These are phyloP conservation scores for Colistium nudipinnis DNA, from an alignment of 2,113 vertebrate genomes.

Conservation along the genomic window DNA sequence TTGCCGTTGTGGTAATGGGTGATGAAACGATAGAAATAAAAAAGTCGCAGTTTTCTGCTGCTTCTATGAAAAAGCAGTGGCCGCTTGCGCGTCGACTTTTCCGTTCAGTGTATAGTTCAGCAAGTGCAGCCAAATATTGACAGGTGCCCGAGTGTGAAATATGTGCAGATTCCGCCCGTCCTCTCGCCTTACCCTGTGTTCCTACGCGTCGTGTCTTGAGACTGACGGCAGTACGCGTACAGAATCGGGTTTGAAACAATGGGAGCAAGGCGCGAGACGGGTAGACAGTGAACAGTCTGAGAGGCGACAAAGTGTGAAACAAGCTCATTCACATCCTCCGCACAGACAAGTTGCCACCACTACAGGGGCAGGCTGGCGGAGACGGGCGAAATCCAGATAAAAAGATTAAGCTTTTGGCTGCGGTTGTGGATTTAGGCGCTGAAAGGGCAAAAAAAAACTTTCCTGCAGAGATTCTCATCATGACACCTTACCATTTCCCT, in stretches of 20 bases:
- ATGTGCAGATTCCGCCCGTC: conserved; percentile 17
- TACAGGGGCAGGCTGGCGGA: conserved; percentile 19
- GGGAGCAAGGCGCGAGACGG: conserved; percentile 12
- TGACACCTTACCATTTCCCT: conserved; percentile 1
- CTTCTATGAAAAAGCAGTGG: conserved; percentile 9
- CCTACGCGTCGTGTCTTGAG: conserved; percentile 13
- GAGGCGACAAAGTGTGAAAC: conserved; percentile 40
- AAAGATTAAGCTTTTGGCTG: conserved; percentile 35
- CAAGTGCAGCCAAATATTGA: conserved; percentile 43
- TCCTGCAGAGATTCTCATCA: conserved; percentile 12
- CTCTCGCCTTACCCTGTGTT: conserved; percentile 5
- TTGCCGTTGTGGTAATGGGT: neutral
- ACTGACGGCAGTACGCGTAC: too few relatives aligned
- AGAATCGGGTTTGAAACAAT: conserved; percentile 37
- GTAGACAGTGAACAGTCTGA: conserved; percentile 24
- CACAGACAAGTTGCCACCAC: conserved; percentile 40
- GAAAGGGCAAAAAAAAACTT: conserved; percentile 37
- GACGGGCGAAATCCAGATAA: conserved; percentile 32
- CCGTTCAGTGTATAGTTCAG: conserved; percentile 14
- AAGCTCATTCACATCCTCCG: conserved; percentile 54
- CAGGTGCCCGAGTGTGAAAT: conserved; percentile 40
- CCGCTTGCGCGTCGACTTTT: conserved; percentile 23
- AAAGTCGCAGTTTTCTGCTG: conserved; percentile 14
- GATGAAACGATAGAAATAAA: conserved; percentile 17
- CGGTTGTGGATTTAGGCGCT: conserved; percentile 3